A percentile compares a stretch with the other conserved stretches of the same genome.
Evolutionary conservation across 2,797 vertebrate species (phyloP).

Genomic region (Pangasius sanitwongsei): DNA sequence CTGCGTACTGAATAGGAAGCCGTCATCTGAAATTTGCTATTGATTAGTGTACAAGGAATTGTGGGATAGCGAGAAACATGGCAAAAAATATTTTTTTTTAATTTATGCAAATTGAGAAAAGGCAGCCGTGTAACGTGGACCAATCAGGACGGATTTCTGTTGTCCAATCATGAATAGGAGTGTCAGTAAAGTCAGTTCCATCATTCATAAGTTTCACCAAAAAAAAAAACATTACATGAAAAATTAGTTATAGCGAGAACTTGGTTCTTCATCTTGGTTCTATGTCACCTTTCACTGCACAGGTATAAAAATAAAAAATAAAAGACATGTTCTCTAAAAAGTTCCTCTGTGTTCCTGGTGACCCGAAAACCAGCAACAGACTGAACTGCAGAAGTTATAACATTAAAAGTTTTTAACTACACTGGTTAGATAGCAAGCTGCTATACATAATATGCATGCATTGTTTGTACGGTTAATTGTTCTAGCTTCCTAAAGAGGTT

Average conservation of each 20-base stretch:
- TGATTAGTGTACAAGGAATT: neutral
- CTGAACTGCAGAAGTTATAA: neutral
- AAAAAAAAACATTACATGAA: neutral
- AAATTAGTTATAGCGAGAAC: neutral
- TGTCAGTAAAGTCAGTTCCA: neutral
- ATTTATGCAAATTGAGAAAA: neutral
- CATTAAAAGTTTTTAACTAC: neutral
- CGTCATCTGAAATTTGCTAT: neutral
- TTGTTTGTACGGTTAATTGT: neutral
- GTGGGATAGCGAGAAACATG: neutral
- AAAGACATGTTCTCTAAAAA: neutral
- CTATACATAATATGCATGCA: neutral
- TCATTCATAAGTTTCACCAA: neutral
- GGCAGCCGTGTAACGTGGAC: neutral
- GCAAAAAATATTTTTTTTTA: neutral
- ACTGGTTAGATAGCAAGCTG: neutral
- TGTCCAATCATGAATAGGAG: neutral
- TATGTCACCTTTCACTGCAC: neutral
- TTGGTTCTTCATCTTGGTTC: neutral
- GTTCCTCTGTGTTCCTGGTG: neutral
- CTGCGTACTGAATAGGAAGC: neutral
- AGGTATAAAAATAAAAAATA: neutral
- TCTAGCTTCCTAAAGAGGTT: neutral
- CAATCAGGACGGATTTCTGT: neutral
- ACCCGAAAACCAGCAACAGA: neutral